Evolutionary conservation across 2,888 invertebrate genomes (phyloP).

Genomic region (Linnaemya tessellans): DNA sequence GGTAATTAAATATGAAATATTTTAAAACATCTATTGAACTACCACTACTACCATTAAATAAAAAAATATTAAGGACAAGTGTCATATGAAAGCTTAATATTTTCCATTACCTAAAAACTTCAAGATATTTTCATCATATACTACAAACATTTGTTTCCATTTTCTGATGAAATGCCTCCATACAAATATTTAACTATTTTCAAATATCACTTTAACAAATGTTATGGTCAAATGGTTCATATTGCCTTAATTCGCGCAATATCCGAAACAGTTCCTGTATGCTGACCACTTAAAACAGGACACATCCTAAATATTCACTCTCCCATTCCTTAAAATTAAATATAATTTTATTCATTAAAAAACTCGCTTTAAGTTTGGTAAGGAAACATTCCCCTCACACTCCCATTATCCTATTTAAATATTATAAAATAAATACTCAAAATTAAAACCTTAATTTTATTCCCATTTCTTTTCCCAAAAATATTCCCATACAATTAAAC

Average conservation of each 20-base stretch:
- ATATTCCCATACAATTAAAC: slow-evolving; percentile 11
- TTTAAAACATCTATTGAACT: background rate
- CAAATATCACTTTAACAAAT: background rate
- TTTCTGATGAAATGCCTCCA: background rate
- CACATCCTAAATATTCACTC: background rate
- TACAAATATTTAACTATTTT: background rate
- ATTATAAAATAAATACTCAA: slow-evolving; percentile 24
- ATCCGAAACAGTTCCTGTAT: background rate
- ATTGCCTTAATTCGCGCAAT: background rate
- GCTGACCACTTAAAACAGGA: background rate
- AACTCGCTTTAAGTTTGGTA: slow-evolving; percentile 35
- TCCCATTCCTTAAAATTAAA: background rate
- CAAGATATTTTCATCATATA: background rate
- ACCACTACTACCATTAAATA: background rate
- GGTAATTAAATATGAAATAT: background rate
- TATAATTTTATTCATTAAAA: background rate
- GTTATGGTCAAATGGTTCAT: background rate
- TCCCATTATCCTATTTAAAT: slow-evolving; percentile 47
- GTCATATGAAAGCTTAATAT: background rate
- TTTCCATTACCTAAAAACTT: background rate
- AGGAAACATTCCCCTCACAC: slow-evolving; percentile 41
- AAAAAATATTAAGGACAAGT: background rate
- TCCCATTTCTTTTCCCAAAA: slow-evolving; percentile 48
- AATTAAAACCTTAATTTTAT: slow-evolving; percentile 44
- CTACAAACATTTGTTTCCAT: background rate